Base-by-base conservation (phyloP, 2,113 vertebrate species). In the Micromys minutus region DNA sequence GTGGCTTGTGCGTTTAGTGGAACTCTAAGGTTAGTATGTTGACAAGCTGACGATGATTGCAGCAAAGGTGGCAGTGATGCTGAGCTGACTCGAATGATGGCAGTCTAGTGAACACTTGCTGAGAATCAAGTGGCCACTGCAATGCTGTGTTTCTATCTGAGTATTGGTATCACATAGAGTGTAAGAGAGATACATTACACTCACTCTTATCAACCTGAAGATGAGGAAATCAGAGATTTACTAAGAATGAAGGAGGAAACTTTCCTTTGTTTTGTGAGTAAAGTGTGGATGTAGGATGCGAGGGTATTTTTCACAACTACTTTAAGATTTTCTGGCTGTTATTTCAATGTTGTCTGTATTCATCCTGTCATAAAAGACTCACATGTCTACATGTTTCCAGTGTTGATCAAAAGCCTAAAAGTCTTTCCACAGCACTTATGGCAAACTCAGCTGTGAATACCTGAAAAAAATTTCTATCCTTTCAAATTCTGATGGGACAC, bases 1-100 rank as follows among this genome's bases (percentile, higher is more conserved):
- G 99, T 99, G 0, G 98, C 99, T 21, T 99, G 99, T 97, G 99
- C 99, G 1, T 99, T 99, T 98, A 99, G 99, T 31, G 99, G 99
- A 85, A 99, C 99, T 1, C 96, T 99, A 55, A 99, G 99, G 99
- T 99, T 71, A 97, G 98, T 98, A 29, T 79, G 10, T 2, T 10
- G n/a, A 31, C 71, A 92, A 39, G 4, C 34, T 8, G n/a, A 91
- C 52, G 11, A 19, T 83, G 26, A 22, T 57, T 15, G 1, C 17
- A 34, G n/a, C 21, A 3, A 5, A 3, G 29, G 26, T 11, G 11
- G 11, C 34, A 39, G 42, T 3, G 7, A 6, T 45, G 2, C 24
- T 34, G 13, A 47, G 24, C 39, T 74, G 59, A 36, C 4, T 36
- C n/a, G 21, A 45, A 5, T 36, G 52, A 17, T 15, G 13, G 15